phyloP scores from a whole-genome alignment of 2,113 vertebrate species.

The Empidonax alnorum region DNA sequence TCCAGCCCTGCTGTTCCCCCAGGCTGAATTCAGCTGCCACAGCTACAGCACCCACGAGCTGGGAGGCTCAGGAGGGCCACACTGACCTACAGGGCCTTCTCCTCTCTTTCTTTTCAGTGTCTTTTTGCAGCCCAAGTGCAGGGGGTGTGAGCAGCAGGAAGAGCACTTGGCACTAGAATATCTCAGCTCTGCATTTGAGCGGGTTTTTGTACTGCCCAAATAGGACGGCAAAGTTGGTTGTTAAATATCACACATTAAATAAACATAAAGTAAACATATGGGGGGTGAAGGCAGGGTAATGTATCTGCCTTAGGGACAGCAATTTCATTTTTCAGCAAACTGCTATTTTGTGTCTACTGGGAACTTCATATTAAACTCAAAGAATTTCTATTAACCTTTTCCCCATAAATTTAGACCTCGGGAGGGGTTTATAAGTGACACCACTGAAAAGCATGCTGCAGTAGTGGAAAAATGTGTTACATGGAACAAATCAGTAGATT shows the following conservation, averaged over 20 bases:
- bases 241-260: neutral
- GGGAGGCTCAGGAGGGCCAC: neutral
- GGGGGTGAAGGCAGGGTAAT: neutral
- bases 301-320: neutral
- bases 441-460: neutral
- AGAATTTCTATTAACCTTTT: neutral
- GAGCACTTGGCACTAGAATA: neutral
- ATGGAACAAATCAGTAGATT: constrained; percentile 19
- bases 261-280: neutral
- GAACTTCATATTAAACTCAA: neutral
- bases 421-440: neutral
- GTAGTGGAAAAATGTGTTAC: constrained; percentile 13
- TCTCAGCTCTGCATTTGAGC: neutral
- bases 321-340: neutral
- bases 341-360: neutral
- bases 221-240: neutral
- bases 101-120: neutral
- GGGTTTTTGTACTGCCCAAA: neutral
- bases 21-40: neutral
- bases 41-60: neutral
- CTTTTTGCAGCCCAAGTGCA: neutral
- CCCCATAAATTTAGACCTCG: neutral
- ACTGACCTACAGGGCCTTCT: neutral
- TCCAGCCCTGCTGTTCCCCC: neutral
- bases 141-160: neutral